A percentile compares a stretch with the other conserved stretches of the same genome.
Conservation (phyloP, 2,888 invertebrate genomes). For the Drosophila helvetica region DNA sequence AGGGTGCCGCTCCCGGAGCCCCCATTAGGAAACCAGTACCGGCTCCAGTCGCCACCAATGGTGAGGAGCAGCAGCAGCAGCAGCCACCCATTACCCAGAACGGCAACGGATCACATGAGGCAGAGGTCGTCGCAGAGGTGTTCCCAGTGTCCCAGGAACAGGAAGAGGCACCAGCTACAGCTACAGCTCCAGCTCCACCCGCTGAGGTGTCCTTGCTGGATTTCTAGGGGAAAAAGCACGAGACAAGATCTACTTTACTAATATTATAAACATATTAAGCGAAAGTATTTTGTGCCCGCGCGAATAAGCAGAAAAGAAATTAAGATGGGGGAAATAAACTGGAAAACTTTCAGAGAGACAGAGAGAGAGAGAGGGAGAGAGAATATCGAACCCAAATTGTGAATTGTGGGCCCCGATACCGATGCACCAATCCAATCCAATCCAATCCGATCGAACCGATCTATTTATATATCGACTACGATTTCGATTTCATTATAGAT, state of each 20-base stretch:
- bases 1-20: slow-evolving; percentile 27
- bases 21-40: slow-evolving; percentile 17
- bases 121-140: slow-evolving; percentile 5
- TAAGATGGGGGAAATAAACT: not conserved
- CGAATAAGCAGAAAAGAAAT: not conserved
- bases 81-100: slow-evolving; percentile 36
- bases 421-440: not conserved
- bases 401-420: slow-evolving; percentile 11
- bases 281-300: slow-evolving; percentile 59
- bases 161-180: not conserved
- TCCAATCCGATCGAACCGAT: slow-evolving; percentile 10
- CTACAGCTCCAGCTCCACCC: slow-evolving; percentile 1
- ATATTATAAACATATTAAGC: slow-evolving; percentile 76
- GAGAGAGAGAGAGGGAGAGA: too few species aligned
- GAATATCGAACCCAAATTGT: slow-evolving; percentile 41
- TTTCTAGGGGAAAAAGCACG: slow-evolving; percentile 17
- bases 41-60: slow-evolving; percentile 49
- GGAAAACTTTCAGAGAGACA: slow-evolving; percentile 32
- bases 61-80: slow-evolving; percentile 26
- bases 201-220: slow-evolving; percentile 25
- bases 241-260: slow-evolving; percentile 66
- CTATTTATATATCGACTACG: slow-evolving; percentile 14
- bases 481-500: slow-evolving; percentile 21
- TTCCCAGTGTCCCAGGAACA: slow-evolving; percentile 19
- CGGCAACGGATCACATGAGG: slow-evolving; percentile 16